These are phyloP conservation scores for Micropoecilia bifurca DNA, from an alignment of 2,797 vertebrate genomes.

Conservation along the genomic window DNA sequence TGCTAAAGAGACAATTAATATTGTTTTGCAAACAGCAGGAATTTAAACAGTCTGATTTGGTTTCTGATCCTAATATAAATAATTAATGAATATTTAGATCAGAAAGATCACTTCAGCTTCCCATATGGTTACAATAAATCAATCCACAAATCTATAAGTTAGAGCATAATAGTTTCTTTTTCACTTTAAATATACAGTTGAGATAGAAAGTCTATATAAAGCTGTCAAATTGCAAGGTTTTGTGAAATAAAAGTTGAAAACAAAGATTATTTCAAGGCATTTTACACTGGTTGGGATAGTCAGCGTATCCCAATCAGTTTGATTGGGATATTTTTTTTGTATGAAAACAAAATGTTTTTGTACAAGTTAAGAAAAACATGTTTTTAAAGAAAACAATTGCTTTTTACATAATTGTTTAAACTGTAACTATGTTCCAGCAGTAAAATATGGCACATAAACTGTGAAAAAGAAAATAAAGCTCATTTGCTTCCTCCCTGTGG, in stretches of 20 bases:
- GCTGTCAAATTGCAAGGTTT: background rate
- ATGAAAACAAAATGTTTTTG: background rate
- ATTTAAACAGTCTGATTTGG: background rate
- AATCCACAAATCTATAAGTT: background rate
- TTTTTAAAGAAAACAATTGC: background rate
- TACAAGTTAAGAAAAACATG: background rate
- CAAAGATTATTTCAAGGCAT: background rate
- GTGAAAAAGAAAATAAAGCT: too few relatives aligned
- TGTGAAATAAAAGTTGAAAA: background rate
- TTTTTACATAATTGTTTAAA: too few relatives aligned
- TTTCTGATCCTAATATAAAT: background rate
- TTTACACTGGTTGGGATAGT: background rate
- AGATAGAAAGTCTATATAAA: background rate
- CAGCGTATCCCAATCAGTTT: too few relatives aligned
- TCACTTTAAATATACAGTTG: background rate
- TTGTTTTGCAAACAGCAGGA: background rate
- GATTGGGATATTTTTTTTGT: too few relatives aligned
- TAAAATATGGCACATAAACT: too few relatives aligned
- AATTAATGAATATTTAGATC: background rate
- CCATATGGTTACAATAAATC: background rate
- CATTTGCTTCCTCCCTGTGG: too few relatives aligned
- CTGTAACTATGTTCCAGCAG: too few relatives aligned
- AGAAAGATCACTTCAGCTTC: background rate
- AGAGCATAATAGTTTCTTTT: too few relatives aligned
- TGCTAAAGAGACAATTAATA: background rate